phyloP scores from a whole-genome alignment of 2,113 vertebrate species.

The Tenebrosternarchus preto region DNA sequence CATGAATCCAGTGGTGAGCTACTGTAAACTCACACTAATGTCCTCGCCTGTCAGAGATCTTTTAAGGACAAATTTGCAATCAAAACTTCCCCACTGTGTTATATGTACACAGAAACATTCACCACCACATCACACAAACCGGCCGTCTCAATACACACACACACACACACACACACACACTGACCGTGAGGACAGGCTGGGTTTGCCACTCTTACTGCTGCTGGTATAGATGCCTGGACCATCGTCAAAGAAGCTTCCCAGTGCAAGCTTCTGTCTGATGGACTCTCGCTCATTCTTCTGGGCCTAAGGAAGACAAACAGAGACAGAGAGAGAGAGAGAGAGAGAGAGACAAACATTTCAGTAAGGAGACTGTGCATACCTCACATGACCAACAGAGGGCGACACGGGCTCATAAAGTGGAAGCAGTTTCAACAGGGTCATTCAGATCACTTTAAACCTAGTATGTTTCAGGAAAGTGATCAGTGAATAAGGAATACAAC shows the following conservation, averaged over 20 bases:
- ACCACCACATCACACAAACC: too few species aligned
- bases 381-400: constrained; percentile 13
- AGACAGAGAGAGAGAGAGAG: constrained; percentile 28
- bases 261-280: constrained; percentile 97
- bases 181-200: constrained; percentile 96
- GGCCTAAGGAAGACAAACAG: constrained; percentile 77
- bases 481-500: too few species aligned
- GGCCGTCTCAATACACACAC: too few species aligned
- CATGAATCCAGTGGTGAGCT: background rate
- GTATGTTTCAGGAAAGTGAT: too few species aligned
- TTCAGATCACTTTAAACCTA: background rate
- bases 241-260: constrained; percentile 98
- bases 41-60: background rate
- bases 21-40: constrained; percentile 23
- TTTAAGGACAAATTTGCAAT: background rate
- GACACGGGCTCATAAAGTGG: background rate
- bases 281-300: constrained; percentile 99
- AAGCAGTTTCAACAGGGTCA: too few species aligned
- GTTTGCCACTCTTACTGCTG: constrained; percentile 98
- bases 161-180: constrained; percentile 41
- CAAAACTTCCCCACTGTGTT: background rate
- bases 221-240: constrained; percentile 96
- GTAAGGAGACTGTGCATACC: background rate
- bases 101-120: background rate
- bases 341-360: background rate